These are phyloP conservation scores for Strix uralensis DNA, from an alignment of 2,113 vertebrate species.

Conservation along the genomic window DNA sequence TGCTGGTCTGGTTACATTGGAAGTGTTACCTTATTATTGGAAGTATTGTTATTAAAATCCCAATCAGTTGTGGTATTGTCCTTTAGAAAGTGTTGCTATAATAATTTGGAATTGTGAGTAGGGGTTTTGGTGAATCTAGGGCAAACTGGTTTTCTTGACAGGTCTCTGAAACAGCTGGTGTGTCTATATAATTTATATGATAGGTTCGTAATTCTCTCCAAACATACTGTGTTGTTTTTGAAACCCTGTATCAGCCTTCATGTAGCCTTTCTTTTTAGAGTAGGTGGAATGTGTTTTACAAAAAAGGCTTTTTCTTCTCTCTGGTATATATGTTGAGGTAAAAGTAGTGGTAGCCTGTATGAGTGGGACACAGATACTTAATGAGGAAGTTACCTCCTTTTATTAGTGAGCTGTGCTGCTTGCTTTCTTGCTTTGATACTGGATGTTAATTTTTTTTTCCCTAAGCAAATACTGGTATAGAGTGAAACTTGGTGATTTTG, in stretches of 20 bases:
- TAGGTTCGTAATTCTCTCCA: neutral
- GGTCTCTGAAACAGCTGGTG: neutral
- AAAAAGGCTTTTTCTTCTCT: neutral
- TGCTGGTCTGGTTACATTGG: neutral
- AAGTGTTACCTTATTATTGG: neutral
- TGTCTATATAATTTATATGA: neutral
- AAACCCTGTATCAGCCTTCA: neutral
- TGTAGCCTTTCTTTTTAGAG: neutral
- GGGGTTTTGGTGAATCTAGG: neutral
- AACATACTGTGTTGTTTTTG: neutral
- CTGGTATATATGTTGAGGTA: fast-evolving
- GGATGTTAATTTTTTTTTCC: neutral
- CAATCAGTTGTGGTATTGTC: neutral
- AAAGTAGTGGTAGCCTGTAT: neutral
- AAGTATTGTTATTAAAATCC: neutral
- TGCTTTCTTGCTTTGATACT: neutral
- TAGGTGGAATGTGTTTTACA: neutral
- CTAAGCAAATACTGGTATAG: neutral
- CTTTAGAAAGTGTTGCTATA: neutral
- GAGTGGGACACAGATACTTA: neutral
- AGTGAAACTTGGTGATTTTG: neutral
- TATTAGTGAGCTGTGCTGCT: neutral
- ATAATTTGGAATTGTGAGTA: neutral
- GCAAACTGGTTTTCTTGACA: neutral
- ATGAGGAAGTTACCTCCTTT: neutral